Conservation (phyloP, 2,888 invertebrate species). For the Alloplasta piceator region DNA sequence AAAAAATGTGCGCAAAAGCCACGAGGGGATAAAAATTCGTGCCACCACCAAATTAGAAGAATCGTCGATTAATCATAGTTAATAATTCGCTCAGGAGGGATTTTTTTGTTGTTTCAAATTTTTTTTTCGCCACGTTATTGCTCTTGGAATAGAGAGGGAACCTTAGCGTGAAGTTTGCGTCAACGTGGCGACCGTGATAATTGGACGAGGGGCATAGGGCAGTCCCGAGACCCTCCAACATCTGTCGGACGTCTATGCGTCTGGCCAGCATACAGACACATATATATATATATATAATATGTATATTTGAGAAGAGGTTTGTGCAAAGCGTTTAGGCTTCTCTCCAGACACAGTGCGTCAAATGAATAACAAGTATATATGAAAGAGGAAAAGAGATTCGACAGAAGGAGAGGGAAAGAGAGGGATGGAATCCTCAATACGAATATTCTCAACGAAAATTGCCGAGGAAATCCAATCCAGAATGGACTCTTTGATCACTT, state of each 20-base stretch:
- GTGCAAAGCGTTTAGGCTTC: constrained; percentile 52
- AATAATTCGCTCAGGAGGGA: constrained; percentile 42
- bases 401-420: constrained; percentile 61
- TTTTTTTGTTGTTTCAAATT: constrained; percentile 23
- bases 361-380: constrained; percentile 66
- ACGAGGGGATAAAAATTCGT: constrained; percentile 6
- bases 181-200: constrained; percentile 75
- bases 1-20: constrained; percentile 8
- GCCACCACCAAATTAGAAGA: constrained; percentile 26
- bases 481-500: constrained; percentile 42
- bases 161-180: constrained; percentile 73
- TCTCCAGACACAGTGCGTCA: constrained; percentile 60
- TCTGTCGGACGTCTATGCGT: constrained; percentile 74
- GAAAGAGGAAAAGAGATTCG: constrained; percentile 58
- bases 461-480: constrained; percentile 26
- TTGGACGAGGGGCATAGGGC: constrained; percentile 70
- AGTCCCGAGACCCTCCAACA: constrained; percentile 70
- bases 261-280: constrained; percentile 49
- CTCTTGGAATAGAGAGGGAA: constrained; percentile 62
- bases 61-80: constrained; percentile 54
- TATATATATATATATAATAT: constrained; percentile 16
- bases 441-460: not conserved
- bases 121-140: constrained; percentile 46
- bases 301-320: constrained; percentile 25
- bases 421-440: constrained; percentile 10